Conservation (phyloP, 2,797 vertebrate genomes). For the Xerus rutilus region DNA sequence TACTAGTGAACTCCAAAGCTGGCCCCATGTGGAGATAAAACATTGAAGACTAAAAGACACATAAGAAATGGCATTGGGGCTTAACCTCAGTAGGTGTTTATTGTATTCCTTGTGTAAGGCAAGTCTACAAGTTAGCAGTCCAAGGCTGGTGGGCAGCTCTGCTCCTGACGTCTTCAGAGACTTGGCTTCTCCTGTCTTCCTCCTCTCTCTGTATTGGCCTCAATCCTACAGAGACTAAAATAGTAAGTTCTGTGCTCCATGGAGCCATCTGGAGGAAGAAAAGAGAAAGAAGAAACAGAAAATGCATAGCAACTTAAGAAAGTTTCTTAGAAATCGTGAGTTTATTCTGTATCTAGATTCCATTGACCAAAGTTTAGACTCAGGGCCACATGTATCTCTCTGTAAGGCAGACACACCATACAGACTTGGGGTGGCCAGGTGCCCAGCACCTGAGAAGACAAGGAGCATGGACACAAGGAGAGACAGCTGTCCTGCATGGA, state of each 20-base stretch:
- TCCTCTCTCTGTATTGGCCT: not conserved
- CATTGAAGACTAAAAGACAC: not conserved
- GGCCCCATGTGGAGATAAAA: not conserved
- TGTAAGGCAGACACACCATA: accelerated
- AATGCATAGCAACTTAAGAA: not conserved
- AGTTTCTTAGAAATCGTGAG: not conserved
- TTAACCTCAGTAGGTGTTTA: not conserved
- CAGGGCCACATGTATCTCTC: not conserved
- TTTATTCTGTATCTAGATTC: not conserved
- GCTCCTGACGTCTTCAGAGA: not conserved
- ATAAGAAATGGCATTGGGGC: not conserved
- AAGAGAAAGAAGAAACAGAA: not conserved
- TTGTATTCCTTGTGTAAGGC: not conserved
- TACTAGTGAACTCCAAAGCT: not conserved
- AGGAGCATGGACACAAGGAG: accelerated
- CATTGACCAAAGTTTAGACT: not conserved
- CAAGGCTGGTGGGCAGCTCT: no score
- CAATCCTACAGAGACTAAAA: not conserved
- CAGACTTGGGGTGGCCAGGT: not conserved
- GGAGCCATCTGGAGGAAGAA: not conserved
- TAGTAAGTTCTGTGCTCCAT: not conserved
- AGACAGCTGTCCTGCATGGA: no score
- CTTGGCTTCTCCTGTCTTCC: not conserved
- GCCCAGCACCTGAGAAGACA: not conserved
- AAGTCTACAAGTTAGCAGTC: not conserved